Evolutionary conservation across 35 echinoderm and acorn worm genomes (phyloP).

Genomic region (Ophioderma brevispina): DNA sequence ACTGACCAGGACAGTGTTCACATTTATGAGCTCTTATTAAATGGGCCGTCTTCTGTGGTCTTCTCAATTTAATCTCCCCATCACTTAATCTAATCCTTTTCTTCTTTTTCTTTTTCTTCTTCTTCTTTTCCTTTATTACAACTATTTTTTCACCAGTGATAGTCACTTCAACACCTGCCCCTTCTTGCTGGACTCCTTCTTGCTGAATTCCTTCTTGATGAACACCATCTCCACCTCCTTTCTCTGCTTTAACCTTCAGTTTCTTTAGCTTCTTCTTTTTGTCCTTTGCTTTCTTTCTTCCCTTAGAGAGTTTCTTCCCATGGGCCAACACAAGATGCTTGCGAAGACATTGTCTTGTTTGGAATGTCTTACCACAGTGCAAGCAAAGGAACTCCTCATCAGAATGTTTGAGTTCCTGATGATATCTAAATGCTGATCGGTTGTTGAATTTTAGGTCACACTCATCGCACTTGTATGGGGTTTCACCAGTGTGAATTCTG

Average conservation of each 20-base stretch:
- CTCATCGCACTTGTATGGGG: not conserved
- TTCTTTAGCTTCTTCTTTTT: not conserved
- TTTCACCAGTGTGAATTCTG: not conserved
- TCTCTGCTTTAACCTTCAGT: not conserved
- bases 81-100: not conserved
- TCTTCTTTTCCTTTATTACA: not conserved
- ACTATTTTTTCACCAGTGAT: no score
- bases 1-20: not conserved
- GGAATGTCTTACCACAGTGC: not conserved
- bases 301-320: not conserved
- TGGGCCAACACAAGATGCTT: not conserved
- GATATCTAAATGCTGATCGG: not conserved
- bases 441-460: not conserved
- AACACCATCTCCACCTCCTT: not conserved
- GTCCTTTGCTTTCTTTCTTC: not conserved
- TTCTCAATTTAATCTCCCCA: not conserved
- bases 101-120: not conserved
- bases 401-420: not conserved
- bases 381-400: not conserved
- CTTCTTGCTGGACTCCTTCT: not conserved
- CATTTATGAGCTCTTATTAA: not conserved
- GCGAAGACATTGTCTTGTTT: not conserved
- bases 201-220: not conserved
- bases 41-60: not conserved
- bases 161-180: not conserved